Conservation (phyloP, 2,797 vertebrate species). For the Tachyglossus aculeatus region DNA sequence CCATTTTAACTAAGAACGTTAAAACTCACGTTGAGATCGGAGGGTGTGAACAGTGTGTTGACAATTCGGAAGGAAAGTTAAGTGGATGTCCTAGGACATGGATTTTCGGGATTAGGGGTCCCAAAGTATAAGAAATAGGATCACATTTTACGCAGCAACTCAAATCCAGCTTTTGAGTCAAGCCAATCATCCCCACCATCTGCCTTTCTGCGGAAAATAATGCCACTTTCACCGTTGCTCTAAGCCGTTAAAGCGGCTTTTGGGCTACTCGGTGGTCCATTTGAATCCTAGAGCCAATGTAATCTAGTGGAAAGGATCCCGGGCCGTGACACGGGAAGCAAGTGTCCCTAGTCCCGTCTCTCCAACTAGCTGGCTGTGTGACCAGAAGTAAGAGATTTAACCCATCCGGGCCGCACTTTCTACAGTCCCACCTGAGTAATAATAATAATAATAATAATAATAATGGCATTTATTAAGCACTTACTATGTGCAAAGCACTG, state of each 20-base stretch:
- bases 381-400: too few species aligned
- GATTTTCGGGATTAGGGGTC: conserved; percentile 38
- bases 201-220: conserved; percentile 53
- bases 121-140: conserved; percentile 22
- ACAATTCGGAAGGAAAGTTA: too few species aligned
- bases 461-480: too few species aligned
- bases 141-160: conserved; percentile 60
- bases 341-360: background rate
- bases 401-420: too few species aligned
- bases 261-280: conserved; percentile 11
- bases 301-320: background rate
- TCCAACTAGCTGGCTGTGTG: background rate
- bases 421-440: too few species aligned
- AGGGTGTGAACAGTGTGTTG: too few species aligned
- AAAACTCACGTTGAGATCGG: too few species aligned
- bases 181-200: conserved; percentile 69
- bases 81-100: background rate
- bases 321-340: background rate
- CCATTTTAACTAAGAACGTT: too few species aligned
- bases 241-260: conserved; percentile 69
- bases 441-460: too few species aligned
- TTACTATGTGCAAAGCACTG: too few species aligned
- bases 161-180: conserved; percentile 70
- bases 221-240: conserved; percentile 69
- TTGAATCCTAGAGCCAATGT: background rate